Percentiles rank a stretch among this genome's conserved stretches.
Conservation (phyloP, 2,797 vertebrate genomes). For the Pelobates cultripes region DNA sequence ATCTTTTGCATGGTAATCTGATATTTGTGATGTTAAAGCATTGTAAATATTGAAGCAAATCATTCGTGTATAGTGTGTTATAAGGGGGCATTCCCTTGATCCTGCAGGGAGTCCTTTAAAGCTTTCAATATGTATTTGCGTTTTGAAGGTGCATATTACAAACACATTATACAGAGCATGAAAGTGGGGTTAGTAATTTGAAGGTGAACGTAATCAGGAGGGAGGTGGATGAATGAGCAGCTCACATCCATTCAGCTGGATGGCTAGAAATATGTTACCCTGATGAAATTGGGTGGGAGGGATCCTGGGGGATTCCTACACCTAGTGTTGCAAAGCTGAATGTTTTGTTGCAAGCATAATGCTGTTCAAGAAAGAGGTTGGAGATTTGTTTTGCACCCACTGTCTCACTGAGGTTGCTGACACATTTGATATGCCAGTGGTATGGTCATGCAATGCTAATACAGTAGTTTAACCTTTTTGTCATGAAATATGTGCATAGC, state of each 20-base stretch:
- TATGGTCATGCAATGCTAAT: too few relatives aligned
- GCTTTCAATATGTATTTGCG: not conserved
- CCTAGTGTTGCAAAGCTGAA: not conserved
- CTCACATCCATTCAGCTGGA: constrained; percentile 11
- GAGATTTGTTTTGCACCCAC: not conserved
- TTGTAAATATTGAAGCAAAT: too few relatives aligned
- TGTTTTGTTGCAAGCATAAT: constrained; percentile 18
- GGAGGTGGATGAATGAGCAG: not conserved
- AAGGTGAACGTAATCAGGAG: constrained; percentile 40
- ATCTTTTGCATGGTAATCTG: too few relatives aligned
- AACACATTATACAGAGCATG: not conserved
- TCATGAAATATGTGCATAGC: too few relatives aligned
- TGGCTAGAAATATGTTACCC: not conserved
- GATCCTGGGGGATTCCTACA: constrained; percentile 2
- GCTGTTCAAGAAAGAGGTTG: not conserved
- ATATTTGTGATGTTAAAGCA: too few relatives aligned
- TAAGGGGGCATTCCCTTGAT: constrained; percentile 33
- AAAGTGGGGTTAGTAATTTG: constrained; percentile 9
- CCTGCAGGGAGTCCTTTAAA: constrained; percentile 31
- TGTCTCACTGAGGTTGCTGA: not conserved
- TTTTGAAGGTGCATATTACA: constrained; percentile 4
- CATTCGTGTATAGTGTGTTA: too few relatives aligned
- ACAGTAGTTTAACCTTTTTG: too few relatives aligned
- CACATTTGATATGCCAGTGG: not conserved
- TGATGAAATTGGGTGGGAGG: not conserved